Evolutionary conservation across 2,888 invertebrate genomes (phyloP).

Genomic region (Patella depressa): DNA sequence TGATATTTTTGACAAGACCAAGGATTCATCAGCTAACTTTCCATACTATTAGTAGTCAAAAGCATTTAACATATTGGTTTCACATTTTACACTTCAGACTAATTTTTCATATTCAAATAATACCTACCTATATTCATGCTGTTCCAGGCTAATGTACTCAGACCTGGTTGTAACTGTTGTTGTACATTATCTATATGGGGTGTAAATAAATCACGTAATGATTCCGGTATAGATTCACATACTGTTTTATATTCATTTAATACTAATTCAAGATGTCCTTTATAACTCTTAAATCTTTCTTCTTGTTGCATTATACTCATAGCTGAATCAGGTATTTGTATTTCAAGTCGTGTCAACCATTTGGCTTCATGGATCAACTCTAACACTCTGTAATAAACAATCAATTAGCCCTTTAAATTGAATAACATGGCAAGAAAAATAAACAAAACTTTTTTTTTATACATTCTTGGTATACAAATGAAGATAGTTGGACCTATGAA

Average conservation of each 20-base stretch:
- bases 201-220: conserved; percentile 61
- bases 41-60: too few relatives aligned
- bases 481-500: too few relatives aligned
- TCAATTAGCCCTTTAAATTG: too few relatives aligned
- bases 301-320: conserved; percentile 66
- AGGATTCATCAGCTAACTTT: too few relatives aligned
- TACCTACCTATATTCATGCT: conserved; percentile 71
- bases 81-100: too few relatives aligned
- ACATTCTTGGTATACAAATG: too few relatives aligned
- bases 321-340: conserved; percentile 68
- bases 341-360: conserved; percentile 68
- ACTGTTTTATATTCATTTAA: conserved; percentile 62
- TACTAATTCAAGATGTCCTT: conserved; percentile 67
- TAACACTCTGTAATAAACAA: conserved; percentile 57
- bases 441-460: too few relatives aligned
- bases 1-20: too few relatives aligned
- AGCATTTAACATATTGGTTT: too few relatives aligned
- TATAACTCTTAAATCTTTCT: conserved; percentile 68
- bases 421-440: too few relatives aligned
- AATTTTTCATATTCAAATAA: too few relatives aligned
- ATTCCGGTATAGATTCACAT: conserved; percentile 60
- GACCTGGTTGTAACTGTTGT: conserved; percentile 68
- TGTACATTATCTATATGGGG: conserved; percentile 63
- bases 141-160: conserved; percentile 70
- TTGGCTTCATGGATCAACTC: conserved; percentile 70